A percentile compares a stretch with the other conserved stretches of the same genome.
Conservation (phyloP, 2,888 invertebrate species). For the Cataglyphis cursor region DNA sequence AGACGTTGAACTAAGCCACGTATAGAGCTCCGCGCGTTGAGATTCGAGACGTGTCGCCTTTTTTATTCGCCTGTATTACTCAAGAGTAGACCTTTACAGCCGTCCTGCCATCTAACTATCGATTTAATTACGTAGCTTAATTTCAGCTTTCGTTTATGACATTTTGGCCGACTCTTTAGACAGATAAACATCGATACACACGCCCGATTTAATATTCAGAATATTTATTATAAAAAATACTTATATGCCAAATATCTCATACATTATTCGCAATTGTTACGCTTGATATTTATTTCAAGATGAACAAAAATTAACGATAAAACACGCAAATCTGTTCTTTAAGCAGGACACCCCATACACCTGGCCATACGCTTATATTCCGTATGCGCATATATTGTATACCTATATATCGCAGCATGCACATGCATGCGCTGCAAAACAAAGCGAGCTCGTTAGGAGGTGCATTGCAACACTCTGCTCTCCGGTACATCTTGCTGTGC, state of each 20-base stretch:
- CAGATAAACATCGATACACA: background rate
- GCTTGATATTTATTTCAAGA: background rate
- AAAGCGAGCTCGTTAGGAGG: slow-evolving; percentile 87
- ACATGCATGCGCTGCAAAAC: slow-evolving; percentile 85
- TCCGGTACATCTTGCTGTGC: slow-evolving; percentile 79
- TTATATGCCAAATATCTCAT: background rate
- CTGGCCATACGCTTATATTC: slow-evolving; percentile 75
- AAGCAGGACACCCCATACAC: slow-evolving; percentile 81
- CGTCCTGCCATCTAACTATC: background rate
- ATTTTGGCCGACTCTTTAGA: background rate
- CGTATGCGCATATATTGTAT: slow-evolving; percentile 78
- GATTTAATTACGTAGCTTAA: slow-evolving; percentile 15
- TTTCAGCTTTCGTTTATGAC: background rate
- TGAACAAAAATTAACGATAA: slow-evolving; percentile 18
- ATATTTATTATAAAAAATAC: background rate
- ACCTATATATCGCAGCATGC: slow-evolving; percentile 71
- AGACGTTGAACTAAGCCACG: slow-evolving; percentile 57
- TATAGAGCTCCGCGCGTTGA: slow-evolving; percentile 59
- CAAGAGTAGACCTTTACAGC: background rate
- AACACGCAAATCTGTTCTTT: slow-evolving; percentile 32
- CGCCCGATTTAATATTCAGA: background rate
- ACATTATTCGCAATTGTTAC: background rate
- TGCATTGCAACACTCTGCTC: slow-evolving; percentile 83
- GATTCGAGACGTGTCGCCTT: slow-evolving; percentile 64
- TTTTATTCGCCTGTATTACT: slow-evolving; percentile 17